Percentiles rank a stretch among this genome's conserved stretches.
Evolutionary conservation across 2,888 invertebrate genomes (phyloP).

Genomic region (Byasa hedistus): DNA sequence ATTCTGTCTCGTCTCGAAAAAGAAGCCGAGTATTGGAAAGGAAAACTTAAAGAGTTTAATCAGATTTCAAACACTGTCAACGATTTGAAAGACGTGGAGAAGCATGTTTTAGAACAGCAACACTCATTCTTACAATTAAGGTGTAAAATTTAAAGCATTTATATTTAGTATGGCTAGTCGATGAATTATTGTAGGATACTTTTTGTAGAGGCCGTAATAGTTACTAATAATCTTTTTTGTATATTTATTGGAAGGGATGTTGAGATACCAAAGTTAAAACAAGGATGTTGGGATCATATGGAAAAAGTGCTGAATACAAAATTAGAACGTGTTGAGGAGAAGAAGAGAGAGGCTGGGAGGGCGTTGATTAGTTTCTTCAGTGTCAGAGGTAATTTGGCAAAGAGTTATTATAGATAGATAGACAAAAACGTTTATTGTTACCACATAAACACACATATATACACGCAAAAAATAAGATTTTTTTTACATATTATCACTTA

Average conservation of each 20-base stretch:
- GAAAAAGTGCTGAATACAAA: constrained; percentile 35
- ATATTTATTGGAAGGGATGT: constrained; percentile 37
- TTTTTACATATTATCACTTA: no score
- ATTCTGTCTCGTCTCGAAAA: constrained; percentile 42
- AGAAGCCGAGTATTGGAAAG: constrained; percentile 51
- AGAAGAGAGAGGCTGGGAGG: constrained; percentile 44
- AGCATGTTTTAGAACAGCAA: constrained; percentile 41
- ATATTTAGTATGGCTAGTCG: neutral
- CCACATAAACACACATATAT: no score
- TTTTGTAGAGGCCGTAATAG: no score
- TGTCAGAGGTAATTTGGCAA: constrained; percentile 47
- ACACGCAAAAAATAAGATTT: no score
- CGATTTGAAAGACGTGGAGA: constrained; percentile 43
- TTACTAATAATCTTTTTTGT: no score
- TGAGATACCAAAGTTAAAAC: constrained; percentile 43
- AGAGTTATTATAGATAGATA: no score
- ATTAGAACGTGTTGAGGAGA: constrained; percentile 38
- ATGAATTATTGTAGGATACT: no score
- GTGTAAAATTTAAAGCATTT: constrained; percentile 36
- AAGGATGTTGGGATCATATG: constrained; percentile 46
- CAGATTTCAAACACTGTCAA: constrained; percentile 43
- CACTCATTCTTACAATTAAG: constrained; percentile 37
- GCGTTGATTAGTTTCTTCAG: constrained; percentile 55
- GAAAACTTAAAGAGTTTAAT: constrained; percentile 44
- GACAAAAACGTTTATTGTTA: no score